phyloP scores from a whole-genome alignment of 2,888 invertebrate species.

The Andrena dorsata region DNA sequence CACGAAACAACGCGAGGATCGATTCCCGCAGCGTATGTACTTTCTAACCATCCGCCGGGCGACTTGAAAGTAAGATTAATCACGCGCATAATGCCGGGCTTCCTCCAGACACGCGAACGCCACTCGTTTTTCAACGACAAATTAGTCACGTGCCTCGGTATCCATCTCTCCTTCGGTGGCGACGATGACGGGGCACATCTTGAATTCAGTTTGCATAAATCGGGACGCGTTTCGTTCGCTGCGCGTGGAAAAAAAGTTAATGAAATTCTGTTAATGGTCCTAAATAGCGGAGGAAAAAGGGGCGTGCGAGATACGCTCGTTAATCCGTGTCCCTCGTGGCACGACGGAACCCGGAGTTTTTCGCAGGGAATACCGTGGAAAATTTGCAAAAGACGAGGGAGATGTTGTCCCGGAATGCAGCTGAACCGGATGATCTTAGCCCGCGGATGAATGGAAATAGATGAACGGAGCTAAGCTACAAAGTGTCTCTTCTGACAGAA shows the following conservation, averaged over 20 bases:
- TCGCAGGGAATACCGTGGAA: constrained; percentile 10
- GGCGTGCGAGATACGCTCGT: not conserved
- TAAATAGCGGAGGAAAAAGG: not conserved
- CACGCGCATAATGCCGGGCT: constrained; percentile 45
- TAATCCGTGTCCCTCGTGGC: not conserved
- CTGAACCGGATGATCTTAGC: constrained; percentile 16
- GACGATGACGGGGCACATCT: constrained; percentile 17
- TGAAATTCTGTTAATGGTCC: constrained; percentile 18
- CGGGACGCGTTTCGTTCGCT: constrained; percentile 25
- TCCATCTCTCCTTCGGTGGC: not conserved
- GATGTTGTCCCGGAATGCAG: constrained; percentile 17
- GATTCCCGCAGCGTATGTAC: constrained; percentile 52
- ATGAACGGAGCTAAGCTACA: constrained; percentile 22
- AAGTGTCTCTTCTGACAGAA: constrained; percentile 28
- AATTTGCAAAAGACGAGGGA: constrained; percentile 26
- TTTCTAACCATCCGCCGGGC: constrained; percentile 55
- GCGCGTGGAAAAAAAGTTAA: not conserved
- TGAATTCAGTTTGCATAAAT: constrained; percentile 26
- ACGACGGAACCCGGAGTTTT: not conserved
- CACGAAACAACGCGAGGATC: constrained; percentile 58
- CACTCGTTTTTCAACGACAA: constrained; percentile 62
- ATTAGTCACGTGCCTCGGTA: constrained; percentile 53
- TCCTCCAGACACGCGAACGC: constrained; percentile 57
- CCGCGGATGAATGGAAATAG: constrained; percentile 33
- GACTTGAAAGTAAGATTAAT: constrained; percentile 63